Evolutionary conservation across 2,888 invertebrate species (phyloP).

Genomic region (Dolomedes plantarius): DNA sequence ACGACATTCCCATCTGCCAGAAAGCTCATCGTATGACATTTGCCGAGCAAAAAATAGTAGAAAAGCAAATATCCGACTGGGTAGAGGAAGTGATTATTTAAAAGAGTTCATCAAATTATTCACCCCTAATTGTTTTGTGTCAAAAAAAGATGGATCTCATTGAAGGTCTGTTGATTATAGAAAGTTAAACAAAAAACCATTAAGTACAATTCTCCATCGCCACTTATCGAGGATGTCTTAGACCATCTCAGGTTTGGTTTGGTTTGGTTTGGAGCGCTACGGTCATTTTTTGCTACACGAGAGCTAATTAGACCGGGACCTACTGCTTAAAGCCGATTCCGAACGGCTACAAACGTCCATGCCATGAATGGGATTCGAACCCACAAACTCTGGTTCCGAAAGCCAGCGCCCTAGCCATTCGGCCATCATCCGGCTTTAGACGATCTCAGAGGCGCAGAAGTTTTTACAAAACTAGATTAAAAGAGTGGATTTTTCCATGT

Average conservation of each 20-base stretch:
- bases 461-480: background rate
- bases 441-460: background rate
- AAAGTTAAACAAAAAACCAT: background rate
- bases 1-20: background rate
- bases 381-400: too few relatives aligned
- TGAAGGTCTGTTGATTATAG: background rate
- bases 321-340: too few relatives aligned
- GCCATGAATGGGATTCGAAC: too few relatives aligned
- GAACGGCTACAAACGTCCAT: too few relatives aligned
- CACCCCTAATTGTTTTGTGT: background rate
- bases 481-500: slow-evolving; percentile 17
- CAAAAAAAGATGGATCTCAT: background rate
- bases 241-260: too few relatives aligned
- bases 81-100: background rate
- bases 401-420: too few relatives aligned
- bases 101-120: background rate
- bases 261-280: too few relatives aligned
- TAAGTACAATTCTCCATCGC: background rate
- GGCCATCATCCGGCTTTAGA: too few relatives aligned
- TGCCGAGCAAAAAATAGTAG: background rate
- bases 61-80: background rate
- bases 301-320: too few relatives aligned
- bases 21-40: background rate
- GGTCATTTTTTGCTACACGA: too few relatives aligned
- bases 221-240: slow-evolving; percentile 2